These are phyloP conservation scores for Dysmachus trigonus DNA, from an alignment of 2,888 invertebrate genomes.

Conservation along the genomic window DNA sequence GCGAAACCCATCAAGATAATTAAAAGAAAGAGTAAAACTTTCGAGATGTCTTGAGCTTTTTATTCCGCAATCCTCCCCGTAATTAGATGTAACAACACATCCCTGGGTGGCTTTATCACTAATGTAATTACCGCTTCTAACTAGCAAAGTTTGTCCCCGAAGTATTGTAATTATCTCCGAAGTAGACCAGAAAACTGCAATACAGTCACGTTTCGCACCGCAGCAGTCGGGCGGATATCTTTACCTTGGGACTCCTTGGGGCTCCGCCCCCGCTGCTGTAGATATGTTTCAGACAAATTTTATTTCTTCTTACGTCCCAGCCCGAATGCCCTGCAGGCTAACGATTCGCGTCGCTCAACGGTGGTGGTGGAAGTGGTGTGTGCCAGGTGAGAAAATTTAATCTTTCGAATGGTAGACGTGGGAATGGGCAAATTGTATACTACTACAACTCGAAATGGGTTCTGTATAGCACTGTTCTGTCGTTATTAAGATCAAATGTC, in stretches of 20 bases:
- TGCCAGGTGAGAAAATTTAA: conserved; percentile 9
- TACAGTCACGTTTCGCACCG: conserved; percentile 23
- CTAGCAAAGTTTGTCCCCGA: conserved; percentile 32
- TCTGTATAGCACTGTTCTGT: neutral
- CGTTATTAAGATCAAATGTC: conserved; percentile 11
- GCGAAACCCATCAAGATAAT: conserved; percentile 21
- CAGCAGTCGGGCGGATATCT: neutral
- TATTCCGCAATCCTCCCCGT: conserved; percentile 24
- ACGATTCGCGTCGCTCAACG: neutral
- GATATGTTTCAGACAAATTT: conserved; percentile 14
- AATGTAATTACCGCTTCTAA: conserved; percentile 38
- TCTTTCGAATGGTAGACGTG: neutral
- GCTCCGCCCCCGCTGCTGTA: neutral
- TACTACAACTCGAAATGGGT: neutral
- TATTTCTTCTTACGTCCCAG: neutral
- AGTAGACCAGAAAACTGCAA: conserved; percentile 38
- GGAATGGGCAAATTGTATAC: neutral
- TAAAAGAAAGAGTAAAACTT: conserved; percentile 31
- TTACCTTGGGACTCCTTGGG: neutral
- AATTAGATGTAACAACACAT: conserved; percentile 37
- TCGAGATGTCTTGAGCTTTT: conserved; percentile 20
- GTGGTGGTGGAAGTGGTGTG: neutral
- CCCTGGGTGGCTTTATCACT: conserved; percentile 33
- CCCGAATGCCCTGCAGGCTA: neutral
- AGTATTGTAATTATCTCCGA: conserved; percentile 38